Evolutionary conservation across 64 coral and sea anemone species (phyloP).

Genomic region (Stichodactyla mertensii): DNA sequence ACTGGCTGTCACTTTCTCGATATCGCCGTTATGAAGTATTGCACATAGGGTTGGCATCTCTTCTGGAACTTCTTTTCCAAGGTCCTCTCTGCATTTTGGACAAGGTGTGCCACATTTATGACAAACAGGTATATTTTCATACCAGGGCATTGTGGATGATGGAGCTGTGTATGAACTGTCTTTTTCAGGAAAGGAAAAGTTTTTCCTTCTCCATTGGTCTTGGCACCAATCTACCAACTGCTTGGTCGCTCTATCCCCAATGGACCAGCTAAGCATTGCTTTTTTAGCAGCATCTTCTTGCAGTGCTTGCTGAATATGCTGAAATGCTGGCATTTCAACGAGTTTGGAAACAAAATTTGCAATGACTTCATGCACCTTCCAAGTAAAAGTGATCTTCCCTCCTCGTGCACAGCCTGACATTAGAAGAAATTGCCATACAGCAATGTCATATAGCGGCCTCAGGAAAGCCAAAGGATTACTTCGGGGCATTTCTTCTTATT

Average conservation of each 20-base stretch:
- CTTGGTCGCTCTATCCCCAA: neutral
- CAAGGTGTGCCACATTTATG: conserved; percentile 13
- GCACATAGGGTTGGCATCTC: neutral
- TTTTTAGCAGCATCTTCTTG: neutral
- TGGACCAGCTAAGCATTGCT: conserved; percentile 7
- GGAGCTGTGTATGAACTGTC: neutral
- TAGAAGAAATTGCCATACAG: conserved; percentile 33
- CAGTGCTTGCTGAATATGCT: conserved; percentile 9
- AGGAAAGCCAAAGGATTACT: neutral
- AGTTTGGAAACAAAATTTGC: conserved; percentile 30
- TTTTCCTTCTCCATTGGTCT: conserved; percentile 36
- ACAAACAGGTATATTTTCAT: conserved; percentile 5
- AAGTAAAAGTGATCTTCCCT: neutral
- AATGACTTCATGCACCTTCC: conserved; percentile 15
- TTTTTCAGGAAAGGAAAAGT: neutral
- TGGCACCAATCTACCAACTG: conserved; percentile 35
- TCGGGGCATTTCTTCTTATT: no score
- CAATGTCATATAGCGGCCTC: conserved; percentile 32
- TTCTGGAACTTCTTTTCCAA: neutral
- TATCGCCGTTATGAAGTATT: neutral
- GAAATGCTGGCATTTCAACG: conserved; percentile 13
- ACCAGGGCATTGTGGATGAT: conserved; percentile 12
- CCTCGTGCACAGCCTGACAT: neutral
- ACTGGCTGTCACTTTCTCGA: neutral
- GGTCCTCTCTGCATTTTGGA: conserved; percentile 12